phyloP scores from a whole-genome alignment of 2,113 vertebrate species.

The Spermophilus dauricus region DNA sequence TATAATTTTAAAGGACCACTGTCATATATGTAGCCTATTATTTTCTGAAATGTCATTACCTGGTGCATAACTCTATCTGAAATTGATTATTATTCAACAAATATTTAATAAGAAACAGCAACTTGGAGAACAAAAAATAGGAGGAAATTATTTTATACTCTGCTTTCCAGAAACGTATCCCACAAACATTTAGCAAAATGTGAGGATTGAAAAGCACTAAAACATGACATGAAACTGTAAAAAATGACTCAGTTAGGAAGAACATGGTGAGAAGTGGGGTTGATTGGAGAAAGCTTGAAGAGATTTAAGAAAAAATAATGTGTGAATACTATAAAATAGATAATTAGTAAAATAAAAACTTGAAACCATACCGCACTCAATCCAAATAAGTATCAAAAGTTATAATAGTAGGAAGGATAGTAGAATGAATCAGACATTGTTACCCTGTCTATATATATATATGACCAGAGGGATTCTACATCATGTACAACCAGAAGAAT shows the following conservation, averaged over 20 bases:
- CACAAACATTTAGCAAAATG: background rate
- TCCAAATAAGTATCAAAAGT: background rate
- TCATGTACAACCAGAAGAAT: no score
- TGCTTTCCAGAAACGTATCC: background rate
- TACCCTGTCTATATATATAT: no score
- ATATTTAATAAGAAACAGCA: background rate
- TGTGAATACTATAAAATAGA: background rate
- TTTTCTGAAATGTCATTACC: background rate
- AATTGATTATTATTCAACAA: slow-evolving; percentile 17
- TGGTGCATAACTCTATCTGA: background rate
- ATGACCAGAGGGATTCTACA: no score
- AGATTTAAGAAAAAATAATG: background rate
- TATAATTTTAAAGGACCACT: background rate
- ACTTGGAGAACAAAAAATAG: background rate
- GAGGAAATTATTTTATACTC: background rate
- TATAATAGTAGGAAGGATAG: no score
- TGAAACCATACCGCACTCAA: background rate
- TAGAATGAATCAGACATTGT: no score
- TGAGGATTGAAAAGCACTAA: background rate
- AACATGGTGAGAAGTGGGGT: background rate
- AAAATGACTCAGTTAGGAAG: background rate
- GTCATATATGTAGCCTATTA: background rate
- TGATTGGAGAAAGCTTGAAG: background rate
- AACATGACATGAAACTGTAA: background rate
- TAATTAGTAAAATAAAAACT: background rate